Evolutionary conservation across 2,888 invertebrate genomes (phyloP), one percentile per base, ranked within the genome.

Genomic region (Pteria penguin): DNA sequence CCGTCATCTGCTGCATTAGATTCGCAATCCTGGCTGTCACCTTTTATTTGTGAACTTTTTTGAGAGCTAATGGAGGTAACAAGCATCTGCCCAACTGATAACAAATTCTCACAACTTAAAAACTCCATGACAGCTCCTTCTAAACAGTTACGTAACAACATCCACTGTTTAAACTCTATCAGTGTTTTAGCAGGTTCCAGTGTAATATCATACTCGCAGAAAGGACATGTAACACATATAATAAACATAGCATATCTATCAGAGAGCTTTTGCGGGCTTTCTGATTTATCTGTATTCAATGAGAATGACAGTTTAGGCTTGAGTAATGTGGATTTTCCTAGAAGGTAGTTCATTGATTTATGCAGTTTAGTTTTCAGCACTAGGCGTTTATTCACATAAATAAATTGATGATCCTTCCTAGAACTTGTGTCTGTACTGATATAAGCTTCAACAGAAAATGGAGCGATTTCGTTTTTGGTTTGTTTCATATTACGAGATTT

Each of bases 351-450:
- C 4, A 94, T 77, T 32, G 92, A 78, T 82, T 93, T 93, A 80
- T 93, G 93, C 65, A 94, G 82, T 89, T 93, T 93, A 45, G 93
- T 93, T 76, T 93, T 93, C 63, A 91, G 82, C 2, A 95, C 89
- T 57, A 93, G 93, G 81, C 94, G 93, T 82, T 94, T 94, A 92
- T 96, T 96, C 4, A 96, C 92, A 90, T 94, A 96, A 62, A 96
- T 92, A 92, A 94, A 95, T 85, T 95, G 95, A 27, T 93, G 89
- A 70, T 91, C 90, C 79, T 93, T 94, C 58, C 92, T 93, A 57
- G 85, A 81, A 72, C 92, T 90, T 14, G 92, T 86, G 58, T 93
- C 92, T 81, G 93, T 94, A 57, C 94, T 93, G 72, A 96, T 93
- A 81, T 93, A 93, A 0, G 94, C 95, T 79, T 92, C 93, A 11